These are phyloP conservation scores for Pseudococcus longispinus DNA, from an alignment of 2,888 invertebrate genomes.

Conservation along the genomic window DNA sequence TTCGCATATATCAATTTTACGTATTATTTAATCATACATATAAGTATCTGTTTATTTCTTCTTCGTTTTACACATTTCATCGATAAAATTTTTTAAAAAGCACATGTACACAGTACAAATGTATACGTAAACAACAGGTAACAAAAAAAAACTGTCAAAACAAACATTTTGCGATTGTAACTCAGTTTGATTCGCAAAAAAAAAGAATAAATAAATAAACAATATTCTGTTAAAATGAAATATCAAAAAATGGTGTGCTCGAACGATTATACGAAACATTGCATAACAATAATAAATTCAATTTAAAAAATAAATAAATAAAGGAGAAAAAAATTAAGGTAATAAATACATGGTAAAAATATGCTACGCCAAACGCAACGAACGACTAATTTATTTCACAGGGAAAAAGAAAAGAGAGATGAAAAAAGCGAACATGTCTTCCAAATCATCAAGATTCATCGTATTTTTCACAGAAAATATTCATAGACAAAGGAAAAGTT, in stretches of 20 bases:
- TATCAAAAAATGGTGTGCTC: constrained; percentile 42
- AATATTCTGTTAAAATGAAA: constrained; percentile 29
- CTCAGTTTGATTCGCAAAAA: constrained; percentile 43
- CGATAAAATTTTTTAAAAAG: constrained; percentile 48
- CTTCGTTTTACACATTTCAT: background rate
- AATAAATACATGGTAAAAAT: constrained; percentile 45
- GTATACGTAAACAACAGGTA: constrained; percentile 47
- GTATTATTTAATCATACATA: constrained; percentile 15
- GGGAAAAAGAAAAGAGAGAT: background rate
- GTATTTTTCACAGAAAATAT: background rate
- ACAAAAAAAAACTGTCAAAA: constrained; percentile 48
- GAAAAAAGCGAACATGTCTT: constrained; percentile 10
- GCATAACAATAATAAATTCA: constrained; percentile 40
- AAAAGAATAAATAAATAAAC: constrained; percentile 7
- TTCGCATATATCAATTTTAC: background rate
- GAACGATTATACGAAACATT: constrained; percentile 44
- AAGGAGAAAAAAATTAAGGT: constrained; percentile 41
- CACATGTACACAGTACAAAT: constrained; percentile 45
- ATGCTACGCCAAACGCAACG: constrained; percentile 25
- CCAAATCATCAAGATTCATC: constrained; percentile 6
- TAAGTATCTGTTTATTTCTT: constrained; percentile 19
- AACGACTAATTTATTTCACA: constrained; percentile 43
- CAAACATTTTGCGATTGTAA: constrained; percentile 24
- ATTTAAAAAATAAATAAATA: constrained; percentile 44
- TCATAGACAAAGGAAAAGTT: constrained; percentile 12